Evolutionary conservation across 2,888 invertebrate species (phyloP).

Genomic region (Congeria kusceri): DNA sequence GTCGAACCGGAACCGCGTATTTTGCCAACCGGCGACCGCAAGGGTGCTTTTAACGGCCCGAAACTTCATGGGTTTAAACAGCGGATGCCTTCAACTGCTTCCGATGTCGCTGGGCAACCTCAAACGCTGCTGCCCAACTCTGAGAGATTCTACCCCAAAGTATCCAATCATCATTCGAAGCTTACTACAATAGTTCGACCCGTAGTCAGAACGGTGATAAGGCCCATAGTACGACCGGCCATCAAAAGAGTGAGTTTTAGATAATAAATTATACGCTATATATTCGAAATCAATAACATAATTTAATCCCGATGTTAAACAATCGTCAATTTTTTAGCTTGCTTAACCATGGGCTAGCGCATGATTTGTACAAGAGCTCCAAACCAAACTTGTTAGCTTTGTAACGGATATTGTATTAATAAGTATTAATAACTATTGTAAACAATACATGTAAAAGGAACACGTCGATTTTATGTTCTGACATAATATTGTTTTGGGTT

Average conservation of each 20-base stretch:
- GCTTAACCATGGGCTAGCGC: no score
- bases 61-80: slow-evolving; percentile 27
- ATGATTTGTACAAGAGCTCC: not conserved
- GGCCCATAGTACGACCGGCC: slow-evolving; percentile 49
- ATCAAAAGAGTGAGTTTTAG: slow-evolving; percentile 46
- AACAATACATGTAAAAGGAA: no score
- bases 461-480: no score
- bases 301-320: no score
- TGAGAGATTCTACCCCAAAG: slow-evolving; percentile 33
- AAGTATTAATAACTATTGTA: no score
- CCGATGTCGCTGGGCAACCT: slow-evolving; percentile 1
- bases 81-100: not conserved
- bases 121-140: not conserved
- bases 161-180: slow-evolving; percentile 45
- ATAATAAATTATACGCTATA: not conserved
- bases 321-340: no score
- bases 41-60: slow-evolving; percentile 14
- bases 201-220: slow-evolving; percentile 46
- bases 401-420: no score
- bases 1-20: not conserved
- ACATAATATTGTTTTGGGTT: no score
- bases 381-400: not conserved
- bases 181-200: slow-evolving; percentile 53
- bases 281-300: not conserved
- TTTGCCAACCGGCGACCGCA: not conserved